Evolutionary conservation across 1,140 invertebrate species (phyloP).

Genomic region (Spodoptera litura): DNA sequence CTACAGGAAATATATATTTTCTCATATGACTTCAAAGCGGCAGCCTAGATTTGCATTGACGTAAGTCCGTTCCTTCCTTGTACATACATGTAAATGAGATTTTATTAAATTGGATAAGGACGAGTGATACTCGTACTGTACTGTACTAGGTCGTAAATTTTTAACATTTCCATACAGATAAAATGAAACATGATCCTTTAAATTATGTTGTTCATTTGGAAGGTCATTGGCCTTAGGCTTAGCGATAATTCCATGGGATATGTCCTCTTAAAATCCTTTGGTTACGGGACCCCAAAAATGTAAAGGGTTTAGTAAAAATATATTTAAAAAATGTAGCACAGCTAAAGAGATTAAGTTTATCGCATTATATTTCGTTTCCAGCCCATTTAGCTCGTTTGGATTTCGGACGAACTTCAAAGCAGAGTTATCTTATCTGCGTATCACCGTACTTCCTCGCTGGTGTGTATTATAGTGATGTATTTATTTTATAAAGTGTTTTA

Average conservation of each 20-base stretch:
- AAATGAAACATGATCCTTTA: no score
- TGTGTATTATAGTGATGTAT: not conserved
- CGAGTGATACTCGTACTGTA: no score
- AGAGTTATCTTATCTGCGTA: constrained; percentile 32
- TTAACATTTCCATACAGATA: no score
- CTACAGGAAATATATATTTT: constrained; percentile 36
- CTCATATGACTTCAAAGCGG: constrained; percentile 50
- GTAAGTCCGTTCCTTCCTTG: constrained; percentile 1
- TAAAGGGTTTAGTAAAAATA: constrained; percentile 50
- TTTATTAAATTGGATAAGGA: constrained; percentile 18
- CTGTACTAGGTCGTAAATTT: no score
- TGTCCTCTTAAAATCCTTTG: no score
- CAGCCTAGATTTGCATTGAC: constrained; percentile 21
- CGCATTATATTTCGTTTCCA: constrained; percentile 61
- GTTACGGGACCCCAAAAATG: constrained; percentile 8
- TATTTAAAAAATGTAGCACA: constrained; percentile 55
- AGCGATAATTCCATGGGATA: no score
- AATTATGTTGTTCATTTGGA: no score
- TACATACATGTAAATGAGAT: constrained; percentile 25
- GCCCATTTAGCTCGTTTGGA: constrained; percentile 58
- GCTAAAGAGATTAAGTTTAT: constrained; percentile 59
- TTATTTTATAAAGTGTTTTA: not conserved
- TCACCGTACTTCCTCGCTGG: constrained; percentile 22
- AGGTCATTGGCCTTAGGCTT: no score
- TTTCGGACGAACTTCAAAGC: constrained; percentile 48